Evolutionary conservation across 2,888 invertebrate genomes (phyloP).

Genomic region (Pollenia amentaria): DNA sequence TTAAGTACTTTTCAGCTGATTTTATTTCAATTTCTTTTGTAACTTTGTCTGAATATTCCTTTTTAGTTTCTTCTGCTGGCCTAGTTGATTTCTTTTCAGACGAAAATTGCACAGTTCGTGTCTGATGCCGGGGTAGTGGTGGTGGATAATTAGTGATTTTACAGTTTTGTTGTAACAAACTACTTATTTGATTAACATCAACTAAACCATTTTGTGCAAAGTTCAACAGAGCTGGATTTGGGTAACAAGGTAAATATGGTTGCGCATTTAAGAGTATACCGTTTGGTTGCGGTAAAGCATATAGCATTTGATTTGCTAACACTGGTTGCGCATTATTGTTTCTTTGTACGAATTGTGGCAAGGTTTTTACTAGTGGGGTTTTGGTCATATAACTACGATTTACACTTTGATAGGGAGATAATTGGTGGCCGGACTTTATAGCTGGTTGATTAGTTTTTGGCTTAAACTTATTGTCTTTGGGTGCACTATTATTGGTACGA

Average conservation of each 20-base stretch:
- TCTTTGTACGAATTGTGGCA: not conserved
- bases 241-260: not conserved
- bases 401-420: constrained; percentile 52
- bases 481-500: not conserved
- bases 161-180: constrained; percentile 26
- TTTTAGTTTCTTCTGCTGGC: not conserved
- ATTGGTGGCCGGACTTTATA: constrained; percentile 7
- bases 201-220: not conserved
- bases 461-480: constrained; percentile 26
- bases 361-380: constrained; percentile 18
- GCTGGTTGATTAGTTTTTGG: not conserved
- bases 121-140: constrained; percentile 1
- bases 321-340: not conserved
- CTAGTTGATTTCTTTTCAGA: not conserved
- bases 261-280: constrained; percentile 18
- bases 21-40: not conserved
- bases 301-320: not conserved
- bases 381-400: constrained; percentile 30
- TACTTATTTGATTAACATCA: constrained; percentile 28
- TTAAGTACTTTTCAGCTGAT: not conserved
- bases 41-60: not conserved
- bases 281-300: constrained; percentile 60
- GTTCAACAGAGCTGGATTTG: not conserved
- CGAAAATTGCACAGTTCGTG: constrained; percentile 30
- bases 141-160: constrained; percentile 8